Evolutionary conservation across 2,888 invertebrate genomes (phyloP), one percentile per base, ranked within the genome.

Genomic region (Tineola bisselliella): DNA sequence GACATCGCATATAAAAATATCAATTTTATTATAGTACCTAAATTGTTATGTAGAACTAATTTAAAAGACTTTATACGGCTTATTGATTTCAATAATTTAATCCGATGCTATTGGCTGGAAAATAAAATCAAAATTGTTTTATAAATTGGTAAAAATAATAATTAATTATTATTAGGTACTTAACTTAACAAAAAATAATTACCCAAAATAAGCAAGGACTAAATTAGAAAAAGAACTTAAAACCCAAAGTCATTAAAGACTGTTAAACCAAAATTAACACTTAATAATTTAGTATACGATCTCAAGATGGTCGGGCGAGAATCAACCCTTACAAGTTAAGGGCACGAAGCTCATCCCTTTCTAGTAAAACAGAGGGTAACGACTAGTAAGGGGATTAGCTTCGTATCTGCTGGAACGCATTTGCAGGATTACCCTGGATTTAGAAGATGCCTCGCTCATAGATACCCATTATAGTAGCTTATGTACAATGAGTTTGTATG

Each of bases 361-460:
- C 56, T 33, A 33, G 58, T 58, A 58, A 58, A 58, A 31, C 33
- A 31, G 33, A 33, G 58, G 58, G 58, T 58, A 58, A 58, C 58
- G 58, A 33, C 58, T 58, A 56, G 58, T 58, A 58, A 58, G 58
- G 33, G 15, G 58, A 58, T 58, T 58, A 58, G 33, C 58, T 30
- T 30, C 31, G 58, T 58, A 58, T 58, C 58, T 58, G 58, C 33
- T 58, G 58, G 19, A 58, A 33, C 58, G 58, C 58, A 58, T 58
- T 58, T 58, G 33, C 58, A 31, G 58, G 58, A 58, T 58, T 58
- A 58, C 33, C 3, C 12, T 19, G 58, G 58, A 58, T 58, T 19
- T 19, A 15, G 58, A 17, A 33, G 33, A 31, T 33, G 33, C 58
- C 33, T 19, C 58, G 19, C 58, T 25, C n/a, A n/a, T 18, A 19